Conservation (phyloP, 1,140 invertebrate genomes). For the Caenorhabditis latens region DNA sequence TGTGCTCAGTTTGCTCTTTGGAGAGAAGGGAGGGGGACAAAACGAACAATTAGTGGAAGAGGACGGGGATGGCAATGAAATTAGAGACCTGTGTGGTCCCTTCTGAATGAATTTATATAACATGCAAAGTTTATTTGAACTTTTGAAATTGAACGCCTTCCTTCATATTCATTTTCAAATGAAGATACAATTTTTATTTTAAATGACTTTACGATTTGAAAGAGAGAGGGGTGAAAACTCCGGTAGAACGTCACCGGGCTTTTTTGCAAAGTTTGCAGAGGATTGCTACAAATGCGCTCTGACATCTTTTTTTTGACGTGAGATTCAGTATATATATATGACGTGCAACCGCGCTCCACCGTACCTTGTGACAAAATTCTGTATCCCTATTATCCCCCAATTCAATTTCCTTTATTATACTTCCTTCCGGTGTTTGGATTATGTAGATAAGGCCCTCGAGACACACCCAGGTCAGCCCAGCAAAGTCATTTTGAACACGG, state of each 20-base stretch:
- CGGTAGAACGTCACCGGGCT: too few species aligned
- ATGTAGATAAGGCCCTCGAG: not conserved
- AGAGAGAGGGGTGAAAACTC: not conserved
- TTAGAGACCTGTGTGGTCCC: constrained; percentile 31
- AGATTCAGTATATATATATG: too few species aligned
- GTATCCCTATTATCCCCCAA: too few species aligned
- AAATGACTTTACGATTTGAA: constrained; percentile 7
- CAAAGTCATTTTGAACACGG: not conserved
- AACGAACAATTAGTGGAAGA: not conserved
- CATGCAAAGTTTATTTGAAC: constrained; percentile 1
- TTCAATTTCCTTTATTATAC: not conserved
- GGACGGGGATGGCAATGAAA: not conserved
- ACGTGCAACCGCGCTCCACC: too few species aligned
- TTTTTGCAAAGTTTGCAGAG: too few species aligned
- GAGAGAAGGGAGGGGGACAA: not conserved
- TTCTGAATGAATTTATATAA: not conserved
- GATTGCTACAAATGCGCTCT: too few species aligned
- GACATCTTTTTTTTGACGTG: too few species aligned
- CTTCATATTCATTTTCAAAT: constrained; percentile 10
- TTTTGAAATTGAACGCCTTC: constrained; percentile 42
- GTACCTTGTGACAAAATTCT: too few species aligned
- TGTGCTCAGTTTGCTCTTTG: not conserved
- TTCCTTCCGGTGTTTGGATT: not conserved
- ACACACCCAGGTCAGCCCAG: not conserved
- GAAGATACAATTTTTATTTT: not conserved